Percentiles rank a stretch among this genome's conserved stretches.
Conservation (phyloP, 2,888 invertebrate genomes). For the Syrista parreyssii region DNA sequence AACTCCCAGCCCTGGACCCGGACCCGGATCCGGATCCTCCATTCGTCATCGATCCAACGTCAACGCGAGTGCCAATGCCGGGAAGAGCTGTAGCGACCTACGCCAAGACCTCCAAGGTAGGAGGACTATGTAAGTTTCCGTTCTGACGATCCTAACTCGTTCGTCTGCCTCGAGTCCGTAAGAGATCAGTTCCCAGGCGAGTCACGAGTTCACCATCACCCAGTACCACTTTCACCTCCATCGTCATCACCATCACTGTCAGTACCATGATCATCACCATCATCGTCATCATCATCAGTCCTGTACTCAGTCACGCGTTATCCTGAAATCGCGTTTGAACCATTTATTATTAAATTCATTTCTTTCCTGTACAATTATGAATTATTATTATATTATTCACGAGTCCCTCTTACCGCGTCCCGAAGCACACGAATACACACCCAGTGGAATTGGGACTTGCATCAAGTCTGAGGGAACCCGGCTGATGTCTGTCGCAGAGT, state of each 20-base stretch:
- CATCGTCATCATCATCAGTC: too few species aligned
- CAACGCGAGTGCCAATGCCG: constrained; percentile 52
- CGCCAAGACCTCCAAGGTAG: constrained; percentile 73
- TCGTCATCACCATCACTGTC: constrained; percentile 15
- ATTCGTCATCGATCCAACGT: constrained; percentile 53
- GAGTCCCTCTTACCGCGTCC: too few species aligned
- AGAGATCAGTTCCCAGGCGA: too few species aligned
- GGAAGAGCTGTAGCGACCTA: constrained; percentile 64
- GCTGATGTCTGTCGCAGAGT: constrained; percentile 44
- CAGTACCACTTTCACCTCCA: background rate
- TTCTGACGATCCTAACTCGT: constrained; percentile 63
- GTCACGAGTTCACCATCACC: too few species aligned
- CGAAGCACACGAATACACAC: too few species aligned
- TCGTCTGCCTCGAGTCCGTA: constrained; percentile 17
- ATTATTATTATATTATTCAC: too few species aligned
- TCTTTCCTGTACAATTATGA: too few species aligned
- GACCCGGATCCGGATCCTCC: constrained; percentile 55
- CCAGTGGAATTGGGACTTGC: too few species aligned
- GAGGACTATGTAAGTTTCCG: constrained; percentile 84
- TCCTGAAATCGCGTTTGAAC: too few species aligned
- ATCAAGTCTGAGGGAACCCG: too few species aligned
- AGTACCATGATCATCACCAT: constrained; percentile 9
- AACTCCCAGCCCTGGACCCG: constrained; percentile 77
- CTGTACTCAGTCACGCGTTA: too few species aligned
- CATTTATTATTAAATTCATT: too few species aligned